These are phyloP conservation scores for Elachura formosa DNA, from an alignment of 2,113 vertebrate species.

Conservation along the genomic window DNA sequence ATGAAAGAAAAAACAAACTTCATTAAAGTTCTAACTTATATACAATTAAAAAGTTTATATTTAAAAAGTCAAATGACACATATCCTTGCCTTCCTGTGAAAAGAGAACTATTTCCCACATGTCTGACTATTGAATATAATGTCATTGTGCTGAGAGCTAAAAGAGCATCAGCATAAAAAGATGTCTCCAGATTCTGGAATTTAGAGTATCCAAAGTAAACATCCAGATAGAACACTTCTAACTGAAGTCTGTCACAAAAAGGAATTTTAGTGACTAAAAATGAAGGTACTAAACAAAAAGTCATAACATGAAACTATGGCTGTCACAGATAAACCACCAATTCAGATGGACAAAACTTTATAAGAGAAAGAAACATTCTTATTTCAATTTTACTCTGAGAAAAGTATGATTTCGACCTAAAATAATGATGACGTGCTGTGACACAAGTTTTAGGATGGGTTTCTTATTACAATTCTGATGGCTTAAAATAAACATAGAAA, in stretches of 20 bases:
- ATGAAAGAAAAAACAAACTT: constrained; percentile 44
- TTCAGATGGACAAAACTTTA: not conserved
- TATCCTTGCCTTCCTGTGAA: not conserved
- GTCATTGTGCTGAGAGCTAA: not conserved
- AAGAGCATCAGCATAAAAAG: not conserved
- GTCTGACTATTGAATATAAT: not conserved
- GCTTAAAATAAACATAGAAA: not conserved
- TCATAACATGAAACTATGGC: not conserved
- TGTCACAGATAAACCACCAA: not conserved
- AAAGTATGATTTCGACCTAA: not conserved
- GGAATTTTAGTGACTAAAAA: not conserved
- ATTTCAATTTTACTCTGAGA: not conserved
- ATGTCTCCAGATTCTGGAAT: not conserved
- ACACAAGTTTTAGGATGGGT: not conserved
- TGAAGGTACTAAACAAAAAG: not conserved
- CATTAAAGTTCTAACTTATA: not conserved
- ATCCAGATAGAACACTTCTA: not conserved
- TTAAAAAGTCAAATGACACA: not conserved
- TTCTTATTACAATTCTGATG: not conserved
- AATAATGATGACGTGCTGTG: not conserved
- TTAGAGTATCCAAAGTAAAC: not conserved
- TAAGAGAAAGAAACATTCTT: not conserved
- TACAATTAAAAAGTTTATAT: not conserved
- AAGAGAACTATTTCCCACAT: not conserved
- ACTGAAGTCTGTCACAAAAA: not conserved